These are phyloP conservation scores for Thermophis baileyi DNA, from an alignment of 2,113 vertebrate genomes.

Conservation along the genomic window DNA sequence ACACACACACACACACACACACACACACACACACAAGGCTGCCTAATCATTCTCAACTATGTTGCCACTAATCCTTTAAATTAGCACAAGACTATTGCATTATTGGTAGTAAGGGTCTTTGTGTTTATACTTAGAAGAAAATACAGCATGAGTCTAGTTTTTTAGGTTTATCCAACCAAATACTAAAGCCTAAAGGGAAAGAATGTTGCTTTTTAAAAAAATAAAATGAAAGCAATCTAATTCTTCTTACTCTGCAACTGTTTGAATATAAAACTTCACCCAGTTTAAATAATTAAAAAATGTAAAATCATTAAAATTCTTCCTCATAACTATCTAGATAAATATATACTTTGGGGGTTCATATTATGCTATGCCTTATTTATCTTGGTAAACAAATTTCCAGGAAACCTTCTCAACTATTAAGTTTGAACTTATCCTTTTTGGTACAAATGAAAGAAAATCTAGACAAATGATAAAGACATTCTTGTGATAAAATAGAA, in stretches of 20 bases:
- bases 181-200: neutral
- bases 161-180: neutral
- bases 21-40: no score
- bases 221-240: neutral
- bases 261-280: neutral
- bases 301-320: neutral
- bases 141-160: neutral
- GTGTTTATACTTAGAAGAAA: neutral
- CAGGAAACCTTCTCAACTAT: neutral
- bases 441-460: neutral
- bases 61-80: neutral
- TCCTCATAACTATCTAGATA: neutral
- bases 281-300: neutral
- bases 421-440: neutral
- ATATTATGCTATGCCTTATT: neutral
- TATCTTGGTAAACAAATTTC: neutral
- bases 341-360: neutral
- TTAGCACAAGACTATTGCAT: neutral
- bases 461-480: neutral
- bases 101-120: neutral
- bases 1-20: no score
- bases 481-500: neutral
- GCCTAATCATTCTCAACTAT: neutral
- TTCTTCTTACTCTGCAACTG: neutral
- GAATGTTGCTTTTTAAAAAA: neutral